phyloP scores from a whole-genome alignment of 2,888 invertebrate species.

The Parnassius apollo region DNA sequence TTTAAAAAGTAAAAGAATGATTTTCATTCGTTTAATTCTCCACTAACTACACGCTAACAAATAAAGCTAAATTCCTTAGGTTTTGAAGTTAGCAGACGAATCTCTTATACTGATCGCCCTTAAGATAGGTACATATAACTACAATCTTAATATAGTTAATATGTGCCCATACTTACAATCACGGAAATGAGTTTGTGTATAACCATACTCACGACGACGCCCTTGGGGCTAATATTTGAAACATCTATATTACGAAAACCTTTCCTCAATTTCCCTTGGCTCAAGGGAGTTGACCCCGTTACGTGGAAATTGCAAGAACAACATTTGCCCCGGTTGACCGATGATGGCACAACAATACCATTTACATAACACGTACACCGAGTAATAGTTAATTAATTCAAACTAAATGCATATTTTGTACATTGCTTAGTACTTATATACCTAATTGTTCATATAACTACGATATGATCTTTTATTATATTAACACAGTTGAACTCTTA shows the following conservation, averaged over 20 bases:
- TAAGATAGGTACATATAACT: no score
- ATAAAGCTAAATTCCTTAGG: no score
- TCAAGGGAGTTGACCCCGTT: constrained; percentile 57
- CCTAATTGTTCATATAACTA: neutral
- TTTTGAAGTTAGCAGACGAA: no score
- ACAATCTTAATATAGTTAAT: no score
- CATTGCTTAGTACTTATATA: neutral
- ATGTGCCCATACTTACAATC: no score
- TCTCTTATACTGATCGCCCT: no score
- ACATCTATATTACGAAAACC: constrained; percentile 57
- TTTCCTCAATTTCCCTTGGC: constrained; percentile 50
- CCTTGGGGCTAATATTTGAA: constrained; percentile 29
- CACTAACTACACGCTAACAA: no score
- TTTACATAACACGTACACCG: constrained; percentile 34
- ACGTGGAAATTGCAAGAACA: constrained; percentile 50
- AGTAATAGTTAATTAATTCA: constrained; percentile 23
- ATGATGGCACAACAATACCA: constrained; percentile 49
- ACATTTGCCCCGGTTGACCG: constrained; percentile 46
- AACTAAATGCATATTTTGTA: constrained; percentile 17
- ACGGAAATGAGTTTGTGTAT: neutral
- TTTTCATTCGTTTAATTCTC: no score
- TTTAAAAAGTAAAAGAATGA: no score
- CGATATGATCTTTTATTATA: no score
- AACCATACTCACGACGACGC: constrained; percentile 5
- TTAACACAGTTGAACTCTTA: no score